Evolutionary conservation across 2,113 vertebrate genomes (phyloP).

Genomic region (Pachypanchax playfairii): DNA sequence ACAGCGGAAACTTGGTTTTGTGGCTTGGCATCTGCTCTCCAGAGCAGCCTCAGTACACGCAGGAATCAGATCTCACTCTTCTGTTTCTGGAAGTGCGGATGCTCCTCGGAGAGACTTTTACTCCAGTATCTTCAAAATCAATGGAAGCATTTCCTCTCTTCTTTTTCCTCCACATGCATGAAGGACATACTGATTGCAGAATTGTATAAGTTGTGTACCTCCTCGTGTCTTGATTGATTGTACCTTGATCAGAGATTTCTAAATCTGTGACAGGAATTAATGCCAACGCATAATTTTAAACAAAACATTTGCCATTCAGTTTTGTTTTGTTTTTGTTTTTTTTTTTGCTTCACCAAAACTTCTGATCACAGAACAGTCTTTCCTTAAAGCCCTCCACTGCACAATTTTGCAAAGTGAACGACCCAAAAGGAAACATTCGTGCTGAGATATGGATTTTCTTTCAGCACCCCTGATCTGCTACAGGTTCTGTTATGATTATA

Average conservation of each 20-base stretch:
- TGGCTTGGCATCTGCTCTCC: conserved; percentile 55
- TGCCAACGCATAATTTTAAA: conserved; percentile 24
- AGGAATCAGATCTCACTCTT: conserved; percentile 69
- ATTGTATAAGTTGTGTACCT: conserved; percentile 20
- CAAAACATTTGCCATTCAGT: conserved; percentile 5
- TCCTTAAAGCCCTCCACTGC: conserved; percentile 20
- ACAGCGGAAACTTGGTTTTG: conserved; percentile 57
- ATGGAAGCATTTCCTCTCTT: conserved; percentile 59
- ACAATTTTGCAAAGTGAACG: conserved; percentile 49
- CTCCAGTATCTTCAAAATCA: conserved; percentile 62
- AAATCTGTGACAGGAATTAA: conserved; percentile 12
- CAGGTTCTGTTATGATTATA: conserved; percentile 58
- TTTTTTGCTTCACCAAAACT: conserved; percentile 27
- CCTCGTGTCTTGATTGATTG: conserved; percentile 34
- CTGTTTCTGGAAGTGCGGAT: conserved; percentile 52
- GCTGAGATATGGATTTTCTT: conserved; percentile 56
- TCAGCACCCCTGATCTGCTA: conserved; percentile 60
- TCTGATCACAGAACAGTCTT: too few species aligned
- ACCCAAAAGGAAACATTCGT: conserved; percentile 50
- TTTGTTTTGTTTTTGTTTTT: too few species aligned
- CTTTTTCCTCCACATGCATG: conserved; percentile 50
- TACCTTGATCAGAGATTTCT: conserved; percentile 21
- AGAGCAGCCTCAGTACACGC: conserved; percentile 62
- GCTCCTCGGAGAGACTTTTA: conserved; percentile 45
- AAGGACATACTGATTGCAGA: conserved; percentile 43